Evolutionary conservation across 2,888 invertebrate species (phyloP).

Genomic region (Craniophora ligustri): DNA sequence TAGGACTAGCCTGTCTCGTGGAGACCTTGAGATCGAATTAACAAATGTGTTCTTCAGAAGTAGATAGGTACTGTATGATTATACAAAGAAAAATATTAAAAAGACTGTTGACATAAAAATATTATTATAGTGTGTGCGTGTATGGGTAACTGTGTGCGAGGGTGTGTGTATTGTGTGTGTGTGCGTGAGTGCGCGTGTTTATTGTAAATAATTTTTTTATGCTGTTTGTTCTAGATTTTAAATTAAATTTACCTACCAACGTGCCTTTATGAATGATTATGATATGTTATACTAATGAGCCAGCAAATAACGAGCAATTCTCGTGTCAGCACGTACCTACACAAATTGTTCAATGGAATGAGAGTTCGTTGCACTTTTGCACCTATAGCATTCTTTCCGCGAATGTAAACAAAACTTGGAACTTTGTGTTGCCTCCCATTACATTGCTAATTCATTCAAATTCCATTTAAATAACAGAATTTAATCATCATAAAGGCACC

Average conservation of each 20-base stretch:
- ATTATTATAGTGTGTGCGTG: no score
- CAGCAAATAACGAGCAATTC: constrained; percentile 3
- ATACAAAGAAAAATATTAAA: no score
- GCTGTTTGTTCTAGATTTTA: not conserved
- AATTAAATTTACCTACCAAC: not conserved
- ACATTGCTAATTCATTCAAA: not conserved
- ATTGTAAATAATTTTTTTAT: not conserved
- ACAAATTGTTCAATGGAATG: constrained; percentile 8
- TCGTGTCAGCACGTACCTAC: not conserved
- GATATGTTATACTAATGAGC: not conserved
- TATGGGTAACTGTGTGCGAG: no score
- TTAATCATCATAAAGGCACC: no score
- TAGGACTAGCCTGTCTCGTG: no score
- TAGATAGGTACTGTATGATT: no score
- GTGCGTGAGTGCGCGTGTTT: no score
- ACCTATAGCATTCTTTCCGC: not conserved
- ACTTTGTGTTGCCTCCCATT: not conserved
- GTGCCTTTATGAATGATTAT: not conserved
- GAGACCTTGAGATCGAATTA: no score
- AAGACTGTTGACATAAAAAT: no score
- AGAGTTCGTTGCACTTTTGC: constrained; percentile 30
- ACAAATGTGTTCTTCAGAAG: no score
- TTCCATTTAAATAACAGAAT: not conserved
- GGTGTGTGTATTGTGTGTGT: no score
- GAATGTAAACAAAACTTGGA: constrained; percentile 1